These are phyloP conservation scores for Proales similis DNA, from an alignment of 1,140 invertebrate genomes.

Conservation along the genomic window DNA sequence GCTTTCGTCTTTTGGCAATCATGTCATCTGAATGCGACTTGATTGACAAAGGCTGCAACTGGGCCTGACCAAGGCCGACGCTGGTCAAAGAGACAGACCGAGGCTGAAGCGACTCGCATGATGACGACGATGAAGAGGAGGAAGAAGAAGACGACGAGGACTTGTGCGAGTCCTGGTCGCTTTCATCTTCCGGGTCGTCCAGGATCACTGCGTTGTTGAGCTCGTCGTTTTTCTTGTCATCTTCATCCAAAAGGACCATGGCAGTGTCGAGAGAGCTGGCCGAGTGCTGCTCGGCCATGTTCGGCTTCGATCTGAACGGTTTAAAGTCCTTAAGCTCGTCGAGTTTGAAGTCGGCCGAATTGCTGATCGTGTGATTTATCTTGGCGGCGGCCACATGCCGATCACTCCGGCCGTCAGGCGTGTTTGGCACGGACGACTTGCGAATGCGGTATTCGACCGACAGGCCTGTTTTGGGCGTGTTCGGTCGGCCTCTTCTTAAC, in stretches of 20 bases:
- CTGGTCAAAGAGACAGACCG: no score
- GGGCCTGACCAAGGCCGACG: no score
- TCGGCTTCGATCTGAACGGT: no score
- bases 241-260: slow-evolving; percentile 25
- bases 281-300: slow-evolving; percentile 9
- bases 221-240: slow-evolving; percentile 25
- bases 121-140: no score
- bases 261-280: slow-evolving; percentile 18
- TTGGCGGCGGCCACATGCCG: not conserved
- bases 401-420: slow-evolving; percentile 13
- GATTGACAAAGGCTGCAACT: no score
- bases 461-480: slow-evolving; percentile 30
- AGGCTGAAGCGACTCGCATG: no score
- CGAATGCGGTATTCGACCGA: slow-evolving; percentile 31
- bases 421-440: slow-evolving; percentile 34
- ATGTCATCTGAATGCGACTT: no score
- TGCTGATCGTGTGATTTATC: slow-evolving; percentile 33
- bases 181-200: no score
- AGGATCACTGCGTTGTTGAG: slow-evolving; percentile 17
- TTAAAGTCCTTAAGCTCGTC: slow-evolving; percentile 7
- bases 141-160: no score
- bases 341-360: slow-evolving; percentile 2
- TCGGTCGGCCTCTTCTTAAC: slow-evolving; percentile 17
- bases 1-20: no score
- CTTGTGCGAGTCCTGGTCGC: no score